Percentiles rank a stretch among this genome's conserved stretches.
Evolutionary conservation across 2,797 vertebrate species (phyloP).

Genomic region (Lophius americanus): DNA sequence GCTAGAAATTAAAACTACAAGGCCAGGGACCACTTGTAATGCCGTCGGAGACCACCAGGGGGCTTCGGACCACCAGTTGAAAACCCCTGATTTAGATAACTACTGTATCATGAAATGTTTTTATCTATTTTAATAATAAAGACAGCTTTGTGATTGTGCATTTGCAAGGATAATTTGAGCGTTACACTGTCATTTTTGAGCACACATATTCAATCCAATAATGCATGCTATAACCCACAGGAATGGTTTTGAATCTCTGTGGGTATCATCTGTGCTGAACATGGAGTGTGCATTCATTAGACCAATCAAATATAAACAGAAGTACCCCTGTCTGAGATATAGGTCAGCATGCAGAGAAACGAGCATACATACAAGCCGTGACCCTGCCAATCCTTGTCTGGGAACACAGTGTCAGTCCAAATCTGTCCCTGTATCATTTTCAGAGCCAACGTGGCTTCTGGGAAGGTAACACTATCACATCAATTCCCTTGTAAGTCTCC

Average conservation of each 20-base stretch:
- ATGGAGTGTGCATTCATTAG: conserved; percentile 41
- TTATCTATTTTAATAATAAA: conserved; percentile 8
- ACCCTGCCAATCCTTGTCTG: conserved; percentile 65
- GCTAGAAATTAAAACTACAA: too few relatives aligned
- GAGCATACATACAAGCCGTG: conserved; percentile 67
- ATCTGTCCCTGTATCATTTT: conserved; percentile 68
- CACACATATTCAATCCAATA: conserved; percentile 2
- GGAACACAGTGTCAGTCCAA: conserved; percentile 69
- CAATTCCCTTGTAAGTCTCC: conserved; percentile 51
- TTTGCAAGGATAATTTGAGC: conserved; percentile 8
- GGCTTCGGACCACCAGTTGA: too few relatives aligned
- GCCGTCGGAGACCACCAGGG: too few relatives aligned
- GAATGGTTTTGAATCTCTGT: conserved; percentile 22
- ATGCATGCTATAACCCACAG: conserved; percentile 30
- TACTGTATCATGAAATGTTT: neutral
- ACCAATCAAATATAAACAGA: conserved; percentile 57
- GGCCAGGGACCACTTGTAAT: too few relatives aligned
- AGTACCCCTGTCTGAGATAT: conserved; percentile 59
- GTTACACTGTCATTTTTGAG: conserved; percentile 10
- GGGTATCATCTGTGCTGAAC: conserved; percentile 41
- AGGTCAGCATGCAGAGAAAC: conserved; percentile 67
- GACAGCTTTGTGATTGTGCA: conserved; percentile 3
- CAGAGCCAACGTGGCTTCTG: conserved; percentile 67
- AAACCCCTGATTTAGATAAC: neutral
- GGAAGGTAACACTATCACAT: conserved; percentile 59